Conservation (phyloP, 2,888 invertebrate species). For the Perdita meconis region DNA sequence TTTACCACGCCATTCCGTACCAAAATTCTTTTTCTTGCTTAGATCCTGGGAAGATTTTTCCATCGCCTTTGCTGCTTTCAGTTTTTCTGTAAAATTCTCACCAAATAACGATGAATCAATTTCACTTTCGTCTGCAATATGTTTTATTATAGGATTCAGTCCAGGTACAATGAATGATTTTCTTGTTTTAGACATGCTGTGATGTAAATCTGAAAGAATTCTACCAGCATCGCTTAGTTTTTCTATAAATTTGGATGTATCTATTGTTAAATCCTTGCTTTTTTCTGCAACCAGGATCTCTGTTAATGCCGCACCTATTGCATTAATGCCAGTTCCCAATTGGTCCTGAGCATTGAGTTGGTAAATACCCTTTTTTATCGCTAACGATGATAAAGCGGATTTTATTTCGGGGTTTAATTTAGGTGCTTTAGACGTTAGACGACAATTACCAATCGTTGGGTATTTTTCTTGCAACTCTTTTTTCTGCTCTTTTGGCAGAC, state of each 20-base stretch:
- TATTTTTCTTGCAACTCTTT: slow-evolving; percentile 4
- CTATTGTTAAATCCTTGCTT: slow-evolving; percentile 4
- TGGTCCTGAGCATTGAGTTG: background rate
- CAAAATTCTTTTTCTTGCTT: background rate
- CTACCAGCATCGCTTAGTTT: background rate
- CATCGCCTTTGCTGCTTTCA: slow-evolving; percentile 3
- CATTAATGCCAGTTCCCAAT: slow-evolving; percentile 7
- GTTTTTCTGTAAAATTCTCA: background rate
- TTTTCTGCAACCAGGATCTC: background rate
- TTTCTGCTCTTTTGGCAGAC: slow-evolving; percentile 8
- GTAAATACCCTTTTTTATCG: slow-evolving; percentile 2
- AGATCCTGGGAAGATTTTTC: slow-evolving; percentile 1
- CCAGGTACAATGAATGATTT: slow-evolving; percentile 1
- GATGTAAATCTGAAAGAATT: slow-evolving; percentile 3
- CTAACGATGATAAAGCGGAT: background rate
- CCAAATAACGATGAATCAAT: background rate
- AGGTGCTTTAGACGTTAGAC: background rate
- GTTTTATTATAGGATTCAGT: slow-evolving; percentile 12
- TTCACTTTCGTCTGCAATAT: slow-evolving; percentile 2
- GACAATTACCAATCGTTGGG: slow-evolving; percentile 6
- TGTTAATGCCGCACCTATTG: slow-evolving; percentile 8
- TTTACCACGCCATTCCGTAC: slow-evolving; percentile 2
- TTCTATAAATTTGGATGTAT: slow-evolving; percentile 10
- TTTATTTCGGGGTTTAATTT: slow-evolving; percentile 13
- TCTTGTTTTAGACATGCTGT: slow-evolving; percentile 1